phyloP scores from a whole-genome alignment of 2,113 vertebrate species.

The Oncorhynchus gorbuscha region DNA sequence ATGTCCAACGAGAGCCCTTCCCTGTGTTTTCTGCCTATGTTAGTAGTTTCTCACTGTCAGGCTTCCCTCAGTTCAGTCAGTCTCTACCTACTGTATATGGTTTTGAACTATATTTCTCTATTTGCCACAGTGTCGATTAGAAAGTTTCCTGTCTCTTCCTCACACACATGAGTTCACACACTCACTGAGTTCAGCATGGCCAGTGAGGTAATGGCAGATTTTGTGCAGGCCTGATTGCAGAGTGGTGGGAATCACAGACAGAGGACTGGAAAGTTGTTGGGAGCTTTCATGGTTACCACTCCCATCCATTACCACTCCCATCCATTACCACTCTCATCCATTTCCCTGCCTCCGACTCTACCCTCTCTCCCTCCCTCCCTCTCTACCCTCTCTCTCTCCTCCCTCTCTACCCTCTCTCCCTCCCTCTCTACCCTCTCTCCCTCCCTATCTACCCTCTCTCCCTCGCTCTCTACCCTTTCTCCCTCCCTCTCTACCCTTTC shows the following conservation, averaged over 20 bases:
- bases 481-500: too few species aligned
- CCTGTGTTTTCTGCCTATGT: neutral
- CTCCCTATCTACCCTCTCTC: too few species aligned
- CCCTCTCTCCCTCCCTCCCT: too few species aligned
- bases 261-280: neutral
- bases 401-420: too few species aligned
- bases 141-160: neutral
- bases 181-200: neutral
- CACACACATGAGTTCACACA: neutral
- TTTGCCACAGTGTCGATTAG: too few species aligned
- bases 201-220: constrained; percentile 6
- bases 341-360: neutral
- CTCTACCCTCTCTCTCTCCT: too few species aligned
- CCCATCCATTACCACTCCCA: neutral
- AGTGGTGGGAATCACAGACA: neutral
- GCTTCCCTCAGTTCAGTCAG: neutral
- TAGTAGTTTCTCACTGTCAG: neutral
- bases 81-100: neutral
- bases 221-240: neutral
- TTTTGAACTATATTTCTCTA: too few species aligned
- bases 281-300: neutral
- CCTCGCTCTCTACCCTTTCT: too few species aligned
- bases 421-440: too few species aligned
- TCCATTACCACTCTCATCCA: neutral
- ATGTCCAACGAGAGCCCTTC: neutral